These are phyloP conservation scores for Meandrusa payeni DNA, from an alignment of 2,888 invertebrate genomes.

Conservation along the genomic window DNA sequence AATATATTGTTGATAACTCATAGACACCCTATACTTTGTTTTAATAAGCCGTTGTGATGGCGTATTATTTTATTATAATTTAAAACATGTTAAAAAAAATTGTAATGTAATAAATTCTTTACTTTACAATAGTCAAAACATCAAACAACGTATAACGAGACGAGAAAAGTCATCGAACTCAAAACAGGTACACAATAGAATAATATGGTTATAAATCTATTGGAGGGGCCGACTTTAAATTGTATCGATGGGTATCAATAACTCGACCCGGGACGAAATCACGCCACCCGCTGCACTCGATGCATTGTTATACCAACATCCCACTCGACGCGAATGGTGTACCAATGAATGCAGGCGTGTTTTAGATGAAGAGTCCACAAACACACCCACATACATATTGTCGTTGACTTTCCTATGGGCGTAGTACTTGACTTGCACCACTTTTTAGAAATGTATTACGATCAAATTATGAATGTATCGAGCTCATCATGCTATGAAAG, in stretches of 20 bases:
- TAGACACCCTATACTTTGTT: no score
- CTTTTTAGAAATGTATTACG: constrained; percentile 13
- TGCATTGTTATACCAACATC: constrained; percentile 10
- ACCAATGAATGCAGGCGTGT: constrained; percentile 4
- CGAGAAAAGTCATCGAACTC: constrained; percentile 20
- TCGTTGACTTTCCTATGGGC: constrained; percentile 9
- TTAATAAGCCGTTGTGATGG: no score
- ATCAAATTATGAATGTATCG: constrained; percentile 1
- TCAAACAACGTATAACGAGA: background rate
- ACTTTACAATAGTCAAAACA: background rate
- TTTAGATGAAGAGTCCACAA: background rate
- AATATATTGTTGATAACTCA: no score
- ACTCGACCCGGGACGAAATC: constrained; percentile 46
- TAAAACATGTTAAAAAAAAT: no score
- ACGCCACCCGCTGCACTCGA: constrained; percentile 31
- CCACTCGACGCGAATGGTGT: constrained; percentile 3
- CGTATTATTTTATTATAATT: no score
- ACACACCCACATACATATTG: constrained; percentile 13
- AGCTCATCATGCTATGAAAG: background rate
- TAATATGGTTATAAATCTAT: constrained; percentile 23
- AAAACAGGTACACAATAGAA: constrained; percentile 16
- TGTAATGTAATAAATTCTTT: background rate
- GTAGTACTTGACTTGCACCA: constrained; percentile 2
- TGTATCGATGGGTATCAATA: constrained; percentile 38
- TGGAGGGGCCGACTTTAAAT: constrained; percentile 40